Conservation (phyloP, 2,888 invertebrate species). For the Harpalus rubripes region DNA sequence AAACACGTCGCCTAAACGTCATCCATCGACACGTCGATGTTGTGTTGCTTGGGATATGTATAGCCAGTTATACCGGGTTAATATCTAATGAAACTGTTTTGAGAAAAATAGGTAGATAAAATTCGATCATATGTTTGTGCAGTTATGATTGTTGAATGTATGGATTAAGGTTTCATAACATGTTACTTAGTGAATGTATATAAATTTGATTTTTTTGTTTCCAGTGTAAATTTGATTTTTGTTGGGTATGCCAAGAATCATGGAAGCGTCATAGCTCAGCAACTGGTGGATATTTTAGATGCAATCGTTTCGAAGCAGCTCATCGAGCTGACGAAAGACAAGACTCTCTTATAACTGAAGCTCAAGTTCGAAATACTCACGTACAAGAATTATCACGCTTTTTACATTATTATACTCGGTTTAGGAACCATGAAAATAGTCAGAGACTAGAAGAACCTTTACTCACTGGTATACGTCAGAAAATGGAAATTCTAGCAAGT, state of each 20-base stretch:
- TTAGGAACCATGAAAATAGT: conserved; percentile 83
- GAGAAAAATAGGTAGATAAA: too few species aligned
- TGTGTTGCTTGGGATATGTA: too few species aligned
- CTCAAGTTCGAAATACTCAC: conserved; percentile 79
- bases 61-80: too few species aligned
- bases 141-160: too few species aligned
- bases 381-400: conserved; percentile 84
- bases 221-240: conserved; percentile 86
- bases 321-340: conserved; percentile 82
- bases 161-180: too few species aligned
- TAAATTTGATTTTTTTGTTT: conserved; percentile 70
- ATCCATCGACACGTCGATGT: too few species aligned
- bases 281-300: conserved; percentile 85
- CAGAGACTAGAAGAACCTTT: conserved; percentile 82
- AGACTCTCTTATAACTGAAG: conserved; percentile 80
- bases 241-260: conserved; percentile 86
- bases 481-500: conserved; percentile 82
- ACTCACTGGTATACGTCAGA: conserved; percentile 80
- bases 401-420: conserved; percentile 83
- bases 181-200: too few species aligned
- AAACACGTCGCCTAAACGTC: too few species aligned
- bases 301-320: conserved; percentile 82
- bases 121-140: too few species aligned
- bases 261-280: conserved; percentile 86
- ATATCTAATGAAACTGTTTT: too few species aligned